Evolutionary conservation across 1,140 invertebrate species (phyloP).

Genomic region (Varroa destructor): DNA sequence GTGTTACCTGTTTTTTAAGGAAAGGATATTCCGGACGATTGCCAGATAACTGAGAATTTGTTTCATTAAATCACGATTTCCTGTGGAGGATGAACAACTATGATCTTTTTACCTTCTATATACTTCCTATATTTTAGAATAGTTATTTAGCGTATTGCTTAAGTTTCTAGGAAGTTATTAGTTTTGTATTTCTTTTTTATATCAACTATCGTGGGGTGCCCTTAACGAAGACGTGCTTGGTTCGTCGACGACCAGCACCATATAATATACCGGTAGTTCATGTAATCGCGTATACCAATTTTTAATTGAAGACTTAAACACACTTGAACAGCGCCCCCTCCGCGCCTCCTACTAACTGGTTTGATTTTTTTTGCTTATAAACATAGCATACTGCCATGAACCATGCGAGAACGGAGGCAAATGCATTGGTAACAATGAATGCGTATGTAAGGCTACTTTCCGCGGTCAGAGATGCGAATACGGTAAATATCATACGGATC

Average conservation of each 20-base stretch:
- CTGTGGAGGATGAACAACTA: not conserved
- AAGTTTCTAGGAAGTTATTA: no score
- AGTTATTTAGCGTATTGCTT: no score
- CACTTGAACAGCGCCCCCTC: no score
- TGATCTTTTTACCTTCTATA: not conserved
- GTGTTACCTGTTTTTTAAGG: no score
- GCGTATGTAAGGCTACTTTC: conserved; percentile 56
- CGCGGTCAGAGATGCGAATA: conserved; percentile 57
- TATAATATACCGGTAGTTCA: no score
- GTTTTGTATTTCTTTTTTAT: no score
- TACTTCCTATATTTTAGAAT: not conserved
- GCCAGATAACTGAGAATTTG: not conserved
- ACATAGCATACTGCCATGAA: conserved; percentile 54
- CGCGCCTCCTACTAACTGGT: no score
- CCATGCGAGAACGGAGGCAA: conserved; percentile 63
- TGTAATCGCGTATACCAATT: no score
- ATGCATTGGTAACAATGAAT: conserved; percentile 55
- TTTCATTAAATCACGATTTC: not conserved
- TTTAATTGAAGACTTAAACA: no score
- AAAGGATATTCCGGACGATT: not conserved
- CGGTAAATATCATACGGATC: conserved; percentile 26
- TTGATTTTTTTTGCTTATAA: conserved; percentile 32
- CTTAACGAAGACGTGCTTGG: no score
- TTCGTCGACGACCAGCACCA: no score
- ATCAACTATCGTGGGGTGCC: no score